Evolutionary conservation across 2,113 vertebrate species (phyloP).

Genomic region (Antidorcas marsupialis): DNA sequence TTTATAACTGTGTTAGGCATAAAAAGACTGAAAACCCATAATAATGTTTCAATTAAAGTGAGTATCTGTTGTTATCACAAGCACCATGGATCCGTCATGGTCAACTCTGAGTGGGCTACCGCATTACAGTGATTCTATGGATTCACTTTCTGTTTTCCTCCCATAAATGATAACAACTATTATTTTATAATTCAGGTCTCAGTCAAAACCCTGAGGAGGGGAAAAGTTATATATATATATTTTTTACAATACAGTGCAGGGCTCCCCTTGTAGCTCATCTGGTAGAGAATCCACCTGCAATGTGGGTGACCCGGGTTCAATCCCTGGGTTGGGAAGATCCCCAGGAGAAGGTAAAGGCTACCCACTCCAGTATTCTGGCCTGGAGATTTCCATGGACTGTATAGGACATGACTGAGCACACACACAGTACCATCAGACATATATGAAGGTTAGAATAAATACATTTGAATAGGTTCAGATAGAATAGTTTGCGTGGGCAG

Average conservation of each 20-base stretch:
- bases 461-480: not conserved
- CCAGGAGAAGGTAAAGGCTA: not conserved
- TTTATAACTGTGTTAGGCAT: not conserved
- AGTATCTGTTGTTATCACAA: not conserved
- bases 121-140: not conserved
- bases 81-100: no score
- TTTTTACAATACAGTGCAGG: not conserved
- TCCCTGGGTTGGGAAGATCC: not conserved
- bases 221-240: no score
- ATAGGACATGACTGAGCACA: not conserved
- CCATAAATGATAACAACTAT: not conserved
- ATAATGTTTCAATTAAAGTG: not conserved
- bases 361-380: not conserved
- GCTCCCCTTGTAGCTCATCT: not conserved
- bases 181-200: not conserved
- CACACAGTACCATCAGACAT: not conserved
- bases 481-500: not conserved
- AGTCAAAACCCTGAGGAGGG: not conserved
- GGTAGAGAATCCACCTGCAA: not conserved
- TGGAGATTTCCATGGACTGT: no score
- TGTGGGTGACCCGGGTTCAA: rapidly evolving
- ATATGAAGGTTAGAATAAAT: not conserved
- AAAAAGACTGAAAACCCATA: not conserved
- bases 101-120: not conserved
- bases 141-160: not conserved